Evolutionary conservation across 64 coral and sea anemone species (phyloP).

Genomic region (Pachyseris speciosa): DNA sequence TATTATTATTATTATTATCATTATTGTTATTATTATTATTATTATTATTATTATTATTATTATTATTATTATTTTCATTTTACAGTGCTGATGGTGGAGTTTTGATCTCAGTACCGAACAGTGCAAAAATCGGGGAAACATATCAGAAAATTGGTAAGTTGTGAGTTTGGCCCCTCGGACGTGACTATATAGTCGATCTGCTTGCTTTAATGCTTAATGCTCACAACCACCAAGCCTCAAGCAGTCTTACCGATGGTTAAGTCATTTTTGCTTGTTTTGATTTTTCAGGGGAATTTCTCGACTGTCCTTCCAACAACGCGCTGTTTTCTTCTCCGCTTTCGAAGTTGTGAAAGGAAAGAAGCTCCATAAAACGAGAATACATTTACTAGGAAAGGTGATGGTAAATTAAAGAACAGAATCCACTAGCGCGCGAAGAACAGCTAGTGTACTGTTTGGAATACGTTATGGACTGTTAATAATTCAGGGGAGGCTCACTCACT

Average conservation of each 20-base stretch:
- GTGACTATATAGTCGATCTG: too few species aligned
- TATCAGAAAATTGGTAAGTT: constrained; percentile 23
- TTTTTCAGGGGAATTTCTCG: constrained; percentile 62
- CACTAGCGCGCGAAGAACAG: too few species aligned
- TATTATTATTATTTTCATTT: too few species aligned
- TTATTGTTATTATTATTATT: too few species aligned
- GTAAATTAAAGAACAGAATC: not conserved
- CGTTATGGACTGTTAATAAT: too few species aligned
- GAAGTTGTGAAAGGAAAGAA: constrained; percentile 43
- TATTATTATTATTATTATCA: too few species aligned
- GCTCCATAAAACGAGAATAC: not conserved
- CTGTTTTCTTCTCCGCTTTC: constrained; percentile 5
- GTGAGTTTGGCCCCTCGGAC: too few species aligned
- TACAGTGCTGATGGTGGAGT: not conserved
- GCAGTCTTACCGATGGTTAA: not conserved
- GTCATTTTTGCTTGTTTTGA: not conserved
- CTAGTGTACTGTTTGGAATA: too few species aligned
- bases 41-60: too few species aligned
- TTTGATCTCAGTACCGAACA: not conserved
- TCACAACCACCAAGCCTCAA: too few species aligned
- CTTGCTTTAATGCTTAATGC: too few species aligned
- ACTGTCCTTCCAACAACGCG: not conserved
- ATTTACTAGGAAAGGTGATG: not conserved
- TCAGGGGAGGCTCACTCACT: too few species aligned
- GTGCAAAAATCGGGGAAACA: constrained; percentile 6